Conservation (phyloP, 2,888 invertebrate species). For the Drosophila melanosoma region DNA sequence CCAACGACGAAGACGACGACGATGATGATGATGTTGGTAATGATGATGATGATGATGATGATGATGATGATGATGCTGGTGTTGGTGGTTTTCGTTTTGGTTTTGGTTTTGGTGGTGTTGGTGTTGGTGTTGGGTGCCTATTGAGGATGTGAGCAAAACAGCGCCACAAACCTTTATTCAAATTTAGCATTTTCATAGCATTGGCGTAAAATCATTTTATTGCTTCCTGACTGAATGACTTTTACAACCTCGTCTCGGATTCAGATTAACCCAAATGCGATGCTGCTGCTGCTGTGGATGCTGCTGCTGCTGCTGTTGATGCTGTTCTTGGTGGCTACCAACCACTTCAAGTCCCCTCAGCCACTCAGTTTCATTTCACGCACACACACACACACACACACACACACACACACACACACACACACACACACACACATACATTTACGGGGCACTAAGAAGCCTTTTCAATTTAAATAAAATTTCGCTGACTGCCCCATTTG, state of each 20-base stretch:
- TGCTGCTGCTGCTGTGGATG: conserved; percentile 27
- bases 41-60: conserved; percentile 19
- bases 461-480: conserved; percentile 66
- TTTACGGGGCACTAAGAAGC: conserved; percentile 22
- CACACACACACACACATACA: conserved; percentile 6
- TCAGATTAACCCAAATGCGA: conserved; percentile 74
- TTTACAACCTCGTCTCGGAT: conserved; percentile 74
- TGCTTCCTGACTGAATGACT: conserved; percentile 79
- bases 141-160: conserved; percentile 45
- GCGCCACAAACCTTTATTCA: conserved; percentile 74
- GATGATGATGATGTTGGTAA: neutral
- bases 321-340: conserved; percentile 40
- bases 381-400: conserved; percentile 14
- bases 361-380: conserved; percentile 11
- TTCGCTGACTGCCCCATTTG: conserved; percentile 64
- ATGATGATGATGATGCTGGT: conserved; percentile 28
- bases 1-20: conserved; percentile 12
- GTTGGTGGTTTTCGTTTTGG: conserved; percentile 6
- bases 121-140: conserved; percentile 28
- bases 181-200: conserved; percentile 80
- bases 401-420: conserved; percentile 14
- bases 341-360: neutral
- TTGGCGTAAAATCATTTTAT: conserved; percentile 79
- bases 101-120: conserved; percentile 16
- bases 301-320: conserved; percentile 29